Base-by-base conservation (phyloP, 2,888 invertebrate genomes). In the Drosophila nr. medialis region DNA sequence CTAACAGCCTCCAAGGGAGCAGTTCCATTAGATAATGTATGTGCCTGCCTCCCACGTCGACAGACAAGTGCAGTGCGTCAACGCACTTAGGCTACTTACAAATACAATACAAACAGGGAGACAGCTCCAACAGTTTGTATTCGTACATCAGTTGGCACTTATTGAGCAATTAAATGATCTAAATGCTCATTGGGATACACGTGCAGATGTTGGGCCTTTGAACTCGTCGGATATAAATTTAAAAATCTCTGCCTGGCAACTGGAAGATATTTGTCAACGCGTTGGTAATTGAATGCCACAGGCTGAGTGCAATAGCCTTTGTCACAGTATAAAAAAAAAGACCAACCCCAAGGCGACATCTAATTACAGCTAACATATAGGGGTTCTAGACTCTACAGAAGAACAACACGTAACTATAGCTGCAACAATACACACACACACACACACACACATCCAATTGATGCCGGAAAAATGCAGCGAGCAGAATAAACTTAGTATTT, bases 241-340 rank as follows among this genome's bases (percentile, higher is more conserved):
- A 11, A 42, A 34, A 65, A 51, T 49, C 30, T 15, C 11, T 42
- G 67, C 66, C 62, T 72, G 56, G 68, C 68, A 72, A 74, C 72
- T 32, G 65, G 54, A 64, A 71, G 60, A 65, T 51, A 59, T 71
- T 77, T 73, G 77, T 84, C 85, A 75, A 85, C 85, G 85, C 86
- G 85, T 86, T 86, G 85, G 85, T 86, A 86, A 84, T 81, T 72
- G 81, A 77, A 84, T 75, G 85, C 76, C 71, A 38, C 66, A 49
- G 60, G 48, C 65, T 36, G 77, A 78, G 85, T 80, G 86, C 85
- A 86, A 77, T 83, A 86, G 86, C 85, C 85, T 86, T 81, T 79
- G 81, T 83, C 83, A 54, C 75, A 75, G 77, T 66, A 53, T 70
- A 70, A 69, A 81, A 82, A 85, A 81, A 82, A 85, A 81, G 83